These are phyloP conservation scores for Drepana falcataria DNA, from an alignment of 2,888 invertebrate species.

Conservation along the genomic window DNA sequence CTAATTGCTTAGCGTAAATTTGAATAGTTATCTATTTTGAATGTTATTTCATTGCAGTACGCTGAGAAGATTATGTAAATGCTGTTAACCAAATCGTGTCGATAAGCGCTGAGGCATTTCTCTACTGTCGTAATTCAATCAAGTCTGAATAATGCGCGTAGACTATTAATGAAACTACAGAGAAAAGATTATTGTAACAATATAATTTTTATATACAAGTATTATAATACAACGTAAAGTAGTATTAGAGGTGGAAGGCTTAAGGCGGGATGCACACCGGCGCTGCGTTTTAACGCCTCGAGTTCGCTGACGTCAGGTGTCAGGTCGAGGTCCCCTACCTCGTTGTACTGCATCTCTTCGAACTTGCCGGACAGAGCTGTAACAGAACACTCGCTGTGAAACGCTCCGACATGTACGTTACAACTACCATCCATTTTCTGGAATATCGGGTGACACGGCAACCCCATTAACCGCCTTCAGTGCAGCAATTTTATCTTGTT, in stretches of 20 bases:
- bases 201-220: slow-evolving; percentile 70
- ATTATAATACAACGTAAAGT: slow-evolving; percentile 60
- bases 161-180: slow-evolving; percentile 27
- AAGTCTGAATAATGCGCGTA: background rate
- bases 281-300: slow-evolving; percentile 66
- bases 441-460: slow-evolving; percentile 49
- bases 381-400: slow-evolving; percentile 32
- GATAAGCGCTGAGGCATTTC: background rate
- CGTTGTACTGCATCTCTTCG: slow-evolving; percentile 72
- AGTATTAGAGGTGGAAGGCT: slow-evolving; percentile 37
- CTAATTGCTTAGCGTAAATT: background rate
- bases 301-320: slow-evolving; percentile 67
- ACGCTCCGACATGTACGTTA: slow-evolving; percentile 22
- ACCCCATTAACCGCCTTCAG: slow-evolving; percentile 44
- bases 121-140: background rate
- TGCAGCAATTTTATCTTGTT: slow-evolving; percentile 12
- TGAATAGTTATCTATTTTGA: background rate
- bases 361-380: slow-evolving; percentile 69
- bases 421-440: slow-evolving; percentile 16
- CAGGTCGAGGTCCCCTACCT: slow-evolving; percentile 60
- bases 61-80: background rate
- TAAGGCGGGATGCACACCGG: slow-evolving; percentile 19
- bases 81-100: background rate
- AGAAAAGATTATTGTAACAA: slow-evolving; percentile 65
- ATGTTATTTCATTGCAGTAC: slow-evolving; percentile 1